Conservation (phyloP, 2,888 invertebrate genomes). For the Lasiommata megera region DNA sequence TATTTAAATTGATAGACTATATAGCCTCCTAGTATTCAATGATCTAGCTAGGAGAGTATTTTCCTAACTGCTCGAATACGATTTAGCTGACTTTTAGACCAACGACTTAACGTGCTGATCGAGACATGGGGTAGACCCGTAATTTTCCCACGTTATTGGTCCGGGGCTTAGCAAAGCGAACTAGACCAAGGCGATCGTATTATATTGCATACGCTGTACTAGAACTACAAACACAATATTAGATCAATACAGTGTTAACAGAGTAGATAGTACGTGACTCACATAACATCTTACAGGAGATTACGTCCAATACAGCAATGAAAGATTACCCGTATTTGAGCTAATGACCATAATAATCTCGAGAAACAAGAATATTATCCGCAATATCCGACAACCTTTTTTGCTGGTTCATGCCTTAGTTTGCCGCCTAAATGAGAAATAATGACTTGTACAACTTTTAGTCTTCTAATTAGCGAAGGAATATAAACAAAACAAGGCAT, state of each 20-base stretch:
- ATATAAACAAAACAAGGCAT: background rate
- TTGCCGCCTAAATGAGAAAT: conserved; percentile 10
- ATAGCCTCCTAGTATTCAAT: too few relatives aligned
- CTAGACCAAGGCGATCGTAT: too few relatives aligned
- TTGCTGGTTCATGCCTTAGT: conserved; percentile 3
- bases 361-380: conserved; percentile 25
- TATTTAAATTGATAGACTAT: too few relatives aligned
- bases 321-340: conserved; percentile 22
- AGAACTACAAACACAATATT: background rate
- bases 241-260: background rate
- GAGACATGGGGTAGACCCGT: too few relatives aligned
- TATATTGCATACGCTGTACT: too few relatives aligned
- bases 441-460: background rate
- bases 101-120: too few relatives aligned
- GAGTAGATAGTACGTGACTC: conserved; percentile 1
- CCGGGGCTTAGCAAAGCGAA: too few relatives aligned
- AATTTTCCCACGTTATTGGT: too few relatives aligned
- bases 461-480: background rate
- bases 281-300: conserved; percentile 22
- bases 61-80: too few relatives aligned
- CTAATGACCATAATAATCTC: conserved; percentile 26
- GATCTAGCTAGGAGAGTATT: too few relatives aligned
- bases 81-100: too few relatives aligned
- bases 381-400: conserved; percentile 13
- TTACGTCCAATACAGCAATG: conserved; percentile 21